Percentiles rank a stretch among this genome's conserved stretches.
Evolutionary conservation across 2,113 vertebrate species (phyloP).

Genomic region (Phyllopteryx taeniolatus): DNA sequence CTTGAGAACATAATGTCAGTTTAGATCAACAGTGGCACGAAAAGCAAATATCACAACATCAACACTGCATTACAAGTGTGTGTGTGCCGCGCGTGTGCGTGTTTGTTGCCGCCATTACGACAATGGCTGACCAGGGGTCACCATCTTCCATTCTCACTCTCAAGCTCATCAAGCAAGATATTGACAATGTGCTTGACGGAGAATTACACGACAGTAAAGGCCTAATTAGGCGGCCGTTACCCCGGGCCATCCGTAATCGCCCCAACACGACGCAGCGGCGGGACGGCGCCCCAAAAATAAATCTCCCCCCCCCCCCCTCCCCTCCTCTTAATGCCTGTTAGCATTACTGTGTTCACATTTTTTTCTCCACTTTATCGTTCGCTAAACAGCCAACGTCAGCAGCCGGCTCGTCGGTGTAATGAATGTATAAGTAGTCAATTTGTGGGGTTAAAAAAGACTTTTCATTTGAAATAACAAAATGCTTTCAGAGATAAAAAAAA

Average conservation of each 20-base stretch:
- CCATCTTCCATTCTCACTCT: constrained; percentile 68
- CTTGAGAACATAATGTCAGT: constrained; percentile 69
- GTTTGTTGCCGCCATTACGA: constrained; percentile 42
- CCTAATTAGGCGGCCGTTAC: constrained; percentile 75
- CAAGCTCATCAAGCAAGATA: constrained; percentile 74
- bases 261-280: constrained; percentile 59
- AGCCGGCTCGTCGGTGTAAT: not conserved
- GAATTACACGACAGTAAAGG: constrained; percentile 76
- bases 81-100: not conserved
- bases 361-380: constrained; percentile 46
- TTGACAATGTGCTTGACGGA: constrained; percentile 74
- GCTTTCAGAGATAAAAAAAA: not conserved
- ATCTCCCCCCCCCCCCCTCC: constrained; percentile 48
- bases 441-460: not conserved
- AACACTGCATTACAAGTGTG: constrained; percentile 51
- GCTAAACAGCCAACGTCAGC: constrained; percentile 10
- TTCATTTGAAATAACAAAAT: not conserved
- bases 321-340: constrained; percentile 46
- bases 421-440: not conserved
- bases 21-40: constrained; percentile 68
- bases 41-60: constrained; percentile 67
- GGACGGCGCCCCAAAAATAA: constrained; percentile 55
- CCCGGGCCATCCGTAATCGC: constrained; percentile 69
- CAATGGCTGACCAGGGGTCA: constrained; percentile 65
- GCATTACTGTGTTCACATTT: constrained; percentile 47